Conservation (phyloP, 2,888 invertebrate species). For the Magallana nippona region DNA sequence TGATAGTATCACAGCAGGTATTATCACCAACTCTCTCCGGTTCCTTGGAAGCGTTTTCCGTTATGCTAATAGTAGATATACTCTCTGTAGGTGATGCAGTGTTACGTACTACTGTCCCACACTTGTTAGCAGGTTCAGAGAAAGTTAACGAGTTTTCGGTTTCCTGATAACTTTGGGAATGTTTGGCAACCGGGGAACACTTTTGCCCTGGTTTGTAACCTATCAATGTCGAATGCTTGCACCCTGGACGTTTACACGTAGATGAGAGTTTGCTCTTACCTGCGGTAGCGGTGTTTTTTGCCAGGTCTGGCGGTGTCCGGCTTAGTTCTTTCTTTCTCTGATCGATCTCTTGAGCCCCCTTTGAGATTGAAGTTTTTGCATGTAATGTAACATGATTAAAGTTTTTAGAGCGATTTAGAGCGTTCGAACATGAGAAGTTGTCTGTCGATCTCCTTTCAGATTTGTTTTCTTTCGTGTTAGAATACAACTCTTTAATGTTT, state of each 20-base stretch:
- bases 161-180: constrained; percentile 33
- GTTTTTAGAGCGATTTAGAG: constrained; percentile 5
- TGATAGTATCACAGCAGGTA: constrained; percentile 30
- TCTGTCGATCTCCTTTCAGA: constrained; percentile 10
- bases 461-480: constrained; percentile 7
- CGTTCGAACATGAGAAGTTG: neutral
- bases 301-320: neutral
- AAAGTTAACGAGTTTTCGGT: neutral
- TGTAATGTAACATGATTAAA: constrained; percentile 1
- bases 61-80: neutral
- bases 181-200: constrained; percentile 13
- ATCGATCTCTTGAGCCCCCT: neutral
- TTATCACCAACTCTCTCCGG: constrained; percentile 25
- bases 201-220: constrained; percentile 23
- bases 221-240: constrained; percentile 32
- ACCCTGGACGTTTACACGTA: constrained; percentile 35
- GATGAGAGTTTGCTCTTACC: neutral
- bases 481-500: neutral
- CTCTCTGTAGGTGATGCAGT: neutral
- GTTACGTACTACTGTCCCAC: neutral
- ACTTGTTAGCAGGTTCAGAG: constrained; percentile 21
- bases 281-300: neutral
- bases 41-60: constrained; percentile 11
- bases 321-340: neutral
- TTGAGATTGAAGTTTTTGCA: neutral